Evolutionary conservation across 2,113 vertebrate genomes (phyloP).

Genomic region (Chauna torquata): DNA sequence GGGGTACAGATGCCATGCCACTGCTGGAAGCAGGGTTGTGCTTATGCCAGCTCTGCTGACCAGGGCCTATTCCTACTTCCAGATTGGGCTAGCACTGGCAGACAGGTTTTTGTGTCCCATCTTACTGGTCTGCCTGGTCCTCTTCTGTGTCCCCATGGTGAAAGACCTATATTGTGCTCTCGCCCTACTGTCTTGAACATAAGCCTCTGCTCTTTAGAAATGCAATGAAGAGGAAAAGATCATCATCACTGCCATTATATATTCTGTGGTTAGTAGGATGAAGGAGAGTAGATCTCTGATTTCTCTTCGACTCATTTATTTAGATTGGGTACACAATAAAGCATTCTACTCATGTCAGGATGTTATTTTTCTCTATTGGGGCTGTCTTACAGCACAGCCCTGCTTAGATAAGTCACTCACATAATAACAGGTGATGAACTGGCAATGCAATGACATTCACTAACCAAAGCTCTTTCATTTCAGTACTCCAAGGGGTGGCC

Average conservation of each 20-base stretch:
- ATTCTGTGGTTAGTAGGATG: not conserved
- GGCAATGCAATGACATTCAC: conserved; percentile 10
- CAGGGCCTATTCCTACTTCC: not conserved
- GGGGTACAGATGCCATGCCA: not conserved
- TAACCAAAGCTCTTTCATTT: conserved; percentile 45
- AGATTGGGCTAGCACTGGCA: not conserved
- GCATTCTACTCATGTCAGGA: conserved; percentile 10
- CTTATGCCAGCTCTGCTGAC: not conserved
- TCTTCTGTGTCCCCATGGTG: not conserved
- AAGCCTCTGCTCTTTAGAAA: not conserved
- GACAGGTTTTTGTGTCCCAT: not conserved
- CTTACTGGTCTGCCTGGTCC: not conserved
- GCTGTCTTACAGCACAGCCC: not conserved
- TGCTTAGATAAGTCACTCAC: not conserved
- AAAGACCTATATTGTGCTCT: not conserved
- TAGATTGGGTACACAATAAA: conserved; percentile 2
- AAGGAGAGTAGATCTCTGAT: not conserved
- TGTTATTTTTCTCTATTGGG: conserved; percentile 35
- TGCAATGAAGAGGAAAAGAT: not conserved
- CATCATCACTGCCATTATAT: not conserved
- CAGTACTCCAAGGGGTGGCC: conserved; percentile 18
- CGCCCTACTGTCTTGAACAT: not conserved
- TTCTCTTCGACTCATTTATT: conserved; percentile 34
- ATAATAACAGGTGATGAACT: conserved; percentile 51
- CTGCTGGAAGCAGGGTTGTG: rapidly evolving